These are phyloP conservation scores for Parauchenoglanis punctatus DNA, from an alignment of 2,797 vertebrate genomes.

Conservation along the genomic window DNA sequence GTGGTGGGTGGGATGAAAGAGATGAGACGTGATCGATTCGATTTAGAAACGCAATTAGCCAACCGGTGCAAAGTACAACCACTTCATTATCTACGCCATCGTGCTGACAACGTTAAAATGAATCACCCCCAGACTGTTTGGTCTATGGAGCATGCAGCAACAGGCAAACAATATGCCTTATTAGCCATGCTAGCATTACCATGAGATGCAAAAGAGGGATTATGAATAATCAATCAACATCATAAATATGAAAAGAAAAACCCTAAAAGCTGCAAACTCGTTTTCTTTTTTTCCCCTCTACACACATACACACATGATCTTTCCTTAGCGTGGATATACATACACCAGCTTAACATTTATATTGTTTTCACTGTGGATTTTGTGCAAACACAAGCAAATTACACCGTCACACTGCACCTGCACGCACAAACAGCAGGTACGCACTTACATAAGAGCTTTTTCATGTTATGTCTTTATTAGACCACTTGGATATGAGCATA, in stretches of 20 bases:
- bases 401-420: slow-evolving; percentile 8
- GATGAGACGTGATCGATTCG: slow-evolving; percentile 20
- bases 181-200: slow-evolving; percentile 13
- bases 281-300: too few relatives aligned
- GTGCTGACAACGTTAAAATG: slow-evolving; percentile 32
- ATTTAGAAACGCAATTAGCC: slow-evolving; percentile 30
- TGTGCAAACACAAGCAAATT: slow-evolving; percentile 30
- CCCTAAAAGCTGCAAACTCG: not conserved
- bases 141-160: slow-evolving; percentile 26
- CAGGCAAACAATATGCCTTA: slow-evolving; percentile 34
- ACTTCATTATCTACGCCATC: slow-evolving; percentile 36
- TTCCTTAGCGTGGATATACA: not conserved
- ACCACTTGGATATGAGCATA: slow-evolving; percentile 23
- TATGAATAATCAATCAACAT: slow-evolving; percentile 37
- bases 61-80: slow-evolving; percentile 34
- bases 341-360: not conserved
- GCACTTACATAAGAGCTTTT: slow-evolving; percentile 13
- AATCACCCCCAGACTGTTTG: not conserved
- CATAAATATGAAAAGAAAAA: not conserved
- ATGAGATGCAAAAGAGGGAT: not conserved
- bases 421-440: slow-evolving; percentile 19
- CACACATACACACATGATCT: not conserved
- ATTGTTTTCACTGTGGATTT: slow-evolving; percentile 9
- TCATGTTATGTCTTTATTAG: slow-evolving; percentile 13
- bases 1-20: not conserved